Evolutionary conservation across 2,113 vertebrate genomes (phyloP), one percentile per base, ranked within the genome.

Genomic region (Phasianus colchicus): DNA sequence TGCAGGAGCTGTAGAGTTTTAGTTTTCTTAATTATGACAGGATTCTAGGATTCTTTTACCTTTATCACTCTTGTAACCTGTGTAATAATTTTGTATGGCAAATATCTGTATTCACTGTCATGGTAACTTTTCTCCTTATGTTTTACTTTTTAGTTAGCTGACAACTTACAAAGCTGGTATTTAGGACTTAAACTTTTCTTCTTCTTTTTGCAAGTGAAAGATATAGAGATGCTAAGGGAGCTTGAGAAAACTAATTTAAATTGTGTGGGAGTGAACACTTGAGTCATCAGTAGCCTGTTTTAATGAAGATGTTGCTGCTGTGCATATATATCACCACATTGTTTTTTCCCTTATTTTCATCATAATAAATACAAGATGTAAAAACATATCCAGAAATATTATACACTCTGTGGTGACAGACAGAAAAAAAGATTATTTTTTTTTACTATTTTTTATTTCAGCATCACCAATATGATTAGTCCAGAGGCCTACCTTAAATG

Each of bases 201-300:
- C 71, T 67, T 61, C 25, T 60, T 86, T 86, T 91, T 81, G 27
- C 29, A 64, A 67, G 29, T 30, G 74, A 73, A 88, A 52, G 27
- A 69, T 27, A 36, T 50, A 7, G 16, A 72, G 27, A 64, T 88
- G 6, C 47, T 94, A 54, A 92, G 60, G 70, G 83, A 87, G 13
- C 47, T 89, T 71, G 83, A 77, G 79, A 77, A 89, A 95, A 92
- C 81, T n/a, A 84, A 91, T 94, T 84, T 93, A 82, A 92, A 76
- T 71, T 43, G 18, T 54, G 79, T 90, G 29, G 64, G 72, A 94
- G 64, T 43, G 65, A 92, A 75, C 64, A 42, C 34, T 90, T 85
- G 64, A 89, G 65, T 90, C 81, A 80, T 82, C 40, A 61, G 16
- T 85, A 47, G 7, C 30, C 80, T 85, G 14, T 83, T 91, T 80